phyloP scores from a whole-genome alignment of 2,888 invertebrate species.

The Microctonus hyperodae region DNA sequence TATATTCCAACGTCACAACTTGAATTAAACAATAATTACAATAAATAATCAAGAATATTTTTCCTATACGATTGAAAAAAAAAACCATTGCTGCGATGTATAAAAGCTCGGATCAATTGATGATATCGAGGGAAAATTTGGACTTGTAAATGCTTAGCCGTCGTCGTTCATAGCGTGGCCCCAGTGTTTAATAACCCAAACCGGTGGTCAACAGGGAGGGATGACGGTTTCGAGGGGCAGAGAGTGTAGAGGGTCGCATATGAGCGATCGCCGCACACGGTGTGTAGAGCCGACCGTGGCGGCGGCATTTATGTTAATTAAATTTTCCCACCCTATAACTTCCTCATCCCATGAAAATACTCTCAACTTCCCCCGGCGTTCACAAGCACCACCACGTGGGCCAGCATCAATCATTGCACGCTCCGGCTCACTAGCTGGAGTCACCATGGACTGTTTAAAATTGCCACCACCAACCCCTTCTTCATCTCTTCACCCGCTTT shows the following conservation, averaged over 20 bases:
- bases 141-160: constrained; percentile 37
- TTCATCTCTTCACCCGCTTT: constrained; percentile 17
- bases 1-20: too few relatives aligned
- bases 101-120: constrained; percentile 32
- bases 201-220: constrained; percentile 35
- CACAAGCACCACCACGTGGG: constrained; percentile 44
- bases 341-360: constrained; percentile 37
- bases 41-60: too few relatives aligned
- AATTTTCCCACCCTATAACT: constrained; percentile 58
- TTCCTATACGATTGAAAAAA: neutral
- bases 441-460: constrained; percentile 52
- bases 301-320: constrained; percentile 64
- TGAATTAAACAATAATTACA: too few relatives aligned
- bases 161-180: constrained; percentile 41
- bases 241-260: constrained; percentile 49
- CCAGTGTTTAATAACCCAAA: constrained; percentile 54
- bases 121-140: constrained; percentile 26
- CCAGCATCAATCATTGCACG: constrained; percentile 60
- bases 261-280: constrained; percentile 60
- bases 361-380: constrained; percentile 32
- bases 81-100: neutral
- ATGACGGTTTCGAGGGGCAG: constrained; percentile 27
- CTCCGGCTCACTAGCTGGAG: constrained; percentile 47
- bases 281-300: constrained; percentile 58
- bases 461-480: constrained; percentile 35